Percentiles rank a stretch among this genome's conserved stretches.
Conservation (phyloP, 2,797 vertebrate species). For the Gymnodraco acuticeps region DNA sequence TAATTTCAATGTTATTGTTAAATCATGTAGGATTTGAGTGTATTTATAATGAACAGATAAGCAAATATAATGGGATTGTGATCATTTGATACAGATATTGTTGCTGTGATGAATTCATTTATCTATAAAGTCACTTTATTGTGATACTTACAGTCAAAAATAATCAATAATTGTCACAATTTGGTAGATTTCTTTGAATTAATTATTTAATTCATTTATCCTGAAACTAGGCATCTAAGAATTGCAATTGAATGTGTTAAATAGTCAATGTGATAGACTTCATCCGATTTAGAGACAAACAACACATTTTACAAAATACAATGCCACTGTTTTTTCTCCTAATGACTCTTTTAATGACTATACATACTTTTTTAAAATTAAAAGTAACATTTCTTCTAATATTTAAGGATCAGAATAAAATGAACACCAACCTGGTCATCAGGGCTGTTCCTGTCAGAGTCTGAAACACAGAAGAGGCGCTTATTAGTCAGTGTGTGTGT, state of each 20-base stretch:
- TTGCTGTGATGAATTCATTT: neutral
- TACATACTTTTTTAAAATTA: neutral
- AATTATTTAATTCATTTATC: neutral
- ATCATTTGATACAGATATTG: neutral
- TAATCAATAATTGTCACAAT: neutral
- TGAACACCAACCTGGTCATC: conserved; percentile 89
- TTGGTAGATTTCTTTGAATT: neutral
- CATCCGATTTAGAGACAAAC: neutral
- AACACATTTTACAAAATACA: neutral
- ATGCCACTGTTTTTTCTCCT: neutral
- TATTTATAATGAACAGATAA: neutral
- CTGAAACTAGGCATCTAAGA: neutral
- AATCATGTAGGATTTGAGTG: neutral
- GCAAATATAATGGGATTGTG: neutral
- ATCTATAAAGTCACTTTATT: neutral
- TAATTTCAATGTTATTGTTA: neutral
- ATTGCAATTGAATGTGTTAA: neutral
- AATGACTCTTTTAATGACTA: neutral
- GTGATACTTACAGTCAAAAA: neutral
- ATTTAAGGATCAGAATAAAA: neutral
- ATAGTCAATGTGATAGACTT: neutral
- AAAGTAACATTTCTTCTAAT: neutral
- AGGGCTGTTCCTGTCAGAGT: conserved; percentile 92
- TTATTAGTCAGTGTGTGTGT: conserved; percentile 4
- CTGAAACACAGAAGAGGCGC: conserved; percentile 77